A percentile compares a stretch with the other conserved stretches of the same genome.
phyloP scores from a whole-genome alignment of 1,140 invertebrate genomes.

The Drosophila tristis region DNA sequence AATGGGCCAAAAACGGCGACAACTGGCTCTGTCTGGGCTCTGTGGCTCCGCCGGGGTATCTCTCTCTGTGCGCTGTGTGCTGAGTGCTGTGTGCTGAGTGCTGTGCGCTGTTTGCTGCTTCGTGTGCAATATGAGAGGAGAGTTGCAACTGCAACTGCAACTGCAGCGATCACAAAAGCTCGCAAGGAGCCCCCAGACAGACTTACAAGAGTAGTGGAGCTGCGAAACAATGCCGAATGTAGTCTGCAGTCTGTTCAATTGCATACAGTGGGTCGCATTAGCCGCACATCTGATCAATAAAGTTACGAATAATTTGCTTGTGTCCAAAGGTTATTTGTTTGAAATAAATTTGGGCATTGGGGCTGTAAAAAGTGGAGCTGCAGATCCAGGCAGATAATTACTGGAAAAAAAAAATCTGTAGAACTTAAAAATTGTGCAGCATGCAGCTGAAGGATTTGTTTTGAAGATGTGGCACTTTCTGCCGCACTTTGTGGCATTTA shows the following conservation, averaged over 20 bases:
- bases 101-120: neutral
- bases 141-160: constrained; percentile 42
- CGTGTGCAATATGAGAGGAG: constrained; percentile 40
- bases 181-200: constrained; percentile 69
- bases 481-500: too few relatives aligned
- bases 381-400: too few relatives aligned
- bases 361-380: too few relatives aligned
- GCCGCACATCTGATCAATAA: too few relatives aligned
- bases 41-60: constrained; percentile 1
- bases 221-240: constrained; percentile 70
- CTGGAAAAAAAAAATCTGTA: too few relatives aligned
- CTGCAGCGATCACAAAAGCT: constrained; percentile 47
- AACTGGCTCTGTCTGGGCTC: constrained; percentile 39
- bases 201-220: constrained; percentile 73
- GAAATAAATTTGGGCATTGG: too few relatives aligned
- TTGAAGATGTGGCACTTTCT: too few relatives aligned
- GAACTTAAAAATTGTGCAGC: too few relatives aligned
- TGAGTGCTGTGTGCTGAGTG: too few relatives aligned
- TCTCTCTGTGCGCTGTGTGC: neutral
- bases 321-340: too few relatives aligned
- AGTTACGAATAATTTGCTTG: too few relatives aligned
- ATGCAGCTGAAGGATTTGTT: too few relatives aligned
- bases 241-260: constrained; percentile 73
- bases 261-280: constrained; percentile 63
- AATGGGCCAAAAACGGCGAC: constrained; percentile 64